Conservation (phyloP, 2,888 invertebrate species). For the Andrena trimmerana region DNA sequence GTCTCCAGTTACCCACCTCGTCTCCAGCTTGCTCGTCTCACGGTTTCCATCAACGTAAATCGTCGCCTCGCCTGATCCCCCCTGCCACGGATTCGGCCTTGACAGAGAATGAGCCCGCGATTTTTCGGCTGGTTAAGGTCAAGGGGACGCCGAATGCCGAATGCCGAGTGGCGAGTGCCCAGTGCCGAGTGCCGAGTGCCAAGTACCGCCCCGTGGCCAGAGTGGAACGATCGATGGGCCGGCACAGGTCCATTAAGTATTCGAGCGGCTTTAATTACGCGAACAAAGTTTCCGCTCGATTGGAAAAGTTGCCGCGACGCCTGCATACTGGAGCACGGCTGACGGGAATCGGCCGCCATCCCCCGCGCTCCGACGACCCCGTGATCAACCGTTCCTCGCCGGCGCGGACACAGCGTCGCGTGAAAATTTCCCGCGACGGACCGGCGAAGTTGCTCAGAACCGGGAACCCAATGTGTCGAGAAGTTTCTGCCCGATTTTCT, state of each 20-base stretch:
- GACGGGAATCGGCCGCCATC: slow-evolving; percentile 24
- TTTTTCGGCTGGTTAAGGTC: slow-evolving; percentile 29
- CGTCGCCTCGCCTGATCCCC: not conserved
- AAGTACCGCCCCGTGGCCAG: slow-evolving; percentile 8
- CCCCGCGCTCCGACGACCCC: not conserved
- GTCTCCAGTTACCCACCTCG: slow-evolving; percentile 1
- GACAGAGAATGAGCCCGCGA: not conserved
- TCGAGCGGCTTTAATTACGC: slow-evolving; percentile 83
- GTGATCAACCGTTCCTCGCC: slow-evolving; percentile 20
- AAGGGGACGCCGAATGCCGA: not conserved
- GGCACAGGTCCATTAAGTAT: slow-evolving; percentile 56
- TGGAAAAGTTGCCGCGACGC: slow-evolving; percentile 84
- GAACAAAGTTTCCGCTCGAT: slow-evolving; percentile 84
- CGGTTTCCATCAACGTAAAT: not conserved
- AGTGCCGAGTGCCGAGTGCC: not conserved
- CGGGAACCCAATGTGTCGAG: slow-evolving; percentile 20
- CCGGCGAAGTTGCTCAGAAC: not conserved
- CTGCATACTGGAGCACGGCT: slow-evolving; percentile 81
- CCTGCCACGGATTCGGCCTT: slow-evolving; percentile 5
- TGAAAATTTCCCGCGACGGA: slow-evolving; percentile 44
- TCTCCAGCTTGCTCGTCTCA: not conserved
- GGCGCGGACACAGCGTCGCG: slow-evolving; percentile 21
- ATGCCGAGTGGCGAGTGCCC: too few species aligned
- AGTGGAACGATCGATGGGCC: slow-evolving; percentile 43
- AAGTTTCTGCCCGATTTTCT: slow-evolving; percentile 44